Evolutionary conservation across 2,797 vertebrate genomes (phyloP).

Genomic region (Lateolabrax maculatus): DNA sequence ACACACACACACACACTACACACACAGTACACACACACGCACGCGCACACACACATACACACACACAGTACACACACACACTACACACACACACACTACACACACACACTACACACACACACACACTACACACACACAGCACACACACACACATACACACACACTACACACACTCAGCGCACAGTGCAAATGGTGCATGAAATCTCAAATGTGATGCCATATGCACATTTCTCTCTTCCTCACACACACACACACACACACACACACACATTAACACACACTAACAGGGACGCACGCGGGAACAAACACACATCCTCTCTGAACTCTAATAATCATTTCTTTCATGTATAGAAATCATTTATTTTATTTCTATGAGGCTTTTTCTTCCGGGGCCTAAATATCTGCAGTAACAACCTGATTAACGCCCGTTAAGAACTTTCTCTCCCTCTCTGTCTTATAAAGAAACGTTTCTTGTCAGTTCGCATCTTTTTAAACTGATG

Average conservation of each 20-base stretch:
- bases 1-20: no score
- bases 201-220: slow-evolving; percentile 68
- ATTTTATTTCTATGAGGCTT: fast-evolving
- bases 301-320: not conserved
- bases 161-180: not conserved
- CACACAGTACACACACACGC: slow-evolving; percentile 25
- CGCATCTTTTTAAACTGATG: not conserved
- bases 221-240: slow-evolving; percentile 48
- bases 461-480: not conserved
- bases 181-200: slow-evolving; percentile 75
- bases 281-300: not conserved
- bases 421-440: no score
- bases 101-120: slow-evolving; percentile 27
- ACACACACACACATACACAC: not conserved
- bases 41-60: slow-evolving; percentile 5
- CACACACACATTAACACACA: not conserved
- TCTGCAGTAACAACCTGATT: not conserved
- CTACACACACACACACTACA: slow-evolving; percentile 8
- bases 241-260: not conserved
- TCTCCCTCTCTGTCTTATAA: no score
- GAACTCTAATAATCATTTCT: not conserved
- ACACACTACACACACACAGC: slow-evolving; percentile 8
- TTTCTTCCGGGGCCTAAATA: not conserved
- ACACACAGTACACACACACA: slow-evolving; percentile 25
- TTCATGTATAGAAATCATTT: fast-evolving